Conservation (phyloP, 2,888 invertebrate species). For the Drosophila macrospina region DNA sequence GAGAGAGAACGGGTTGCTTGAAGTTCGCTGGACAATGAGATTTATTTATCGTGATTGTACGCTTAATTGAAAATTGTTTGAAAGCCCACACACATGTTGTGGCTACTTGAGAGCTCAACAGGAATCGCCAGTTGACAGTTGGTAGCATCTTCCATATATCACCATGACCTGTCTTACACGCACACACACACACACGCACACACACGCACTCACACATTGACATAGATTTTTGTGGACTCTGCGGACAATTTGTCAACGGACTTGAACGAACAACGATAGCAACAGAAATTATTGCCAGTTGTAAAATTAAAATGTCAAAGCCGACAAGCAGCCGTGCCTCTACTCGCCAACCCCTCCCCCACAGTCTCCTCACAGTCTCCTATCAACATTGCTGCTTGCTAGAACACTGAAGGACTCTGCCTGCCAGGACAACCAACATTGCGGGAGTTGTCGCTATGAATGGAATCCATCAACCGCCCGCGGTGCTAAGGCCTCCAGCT, state of each 20-base stretch:
- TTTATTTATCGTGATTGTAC: slow-evolving; percentile 80
- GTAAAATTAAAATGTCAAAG: slow-evolving; percentile 73
- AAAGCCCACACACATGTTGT: slow-evolving; percentile 52
- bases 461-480: slow-evolving; percentile 79
- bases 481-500: slow-evolving; percentile 64
- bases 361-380: no score
- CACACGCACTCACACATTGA: slow-evolving; percentile 47
- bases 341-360: no score
- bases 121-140: slow-evolving; percentile 45
- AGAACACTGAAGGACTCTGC: slow-evolving; percentile 9
- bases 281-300: slow-evolving; percentile 66
- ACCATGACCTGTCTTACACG: slow-evolving; percentile 57
- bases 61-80: slow-evolving; percentile 82
- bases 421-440: slow-evolving; percentile 17
- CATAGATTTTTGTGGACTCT: slow-evolving; percentile 51
- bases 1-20: slow-evolving; percentile 39
- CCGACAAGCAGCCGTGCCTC: slow-evolving; percentile 41
- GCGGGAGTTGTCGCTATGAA: slow-evolving; percentile 49
- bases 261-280: slow-evolving; percentile 38
- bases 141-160: slow-evolving; percentile 57
- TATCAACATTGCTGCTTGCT: not conserved
- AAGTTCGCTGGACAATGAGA: slow-evolving; percentile 75
- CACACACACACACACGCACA: slow-evolving; percentile 35
- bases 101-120: slow-evolving; percentile 67
- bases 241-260: slow-evolving; percentile 74